phyloP scores from a whole-genome alignment of 2,113 vertebrate genomes.

The Bolborhynchus lineola region DNA sequence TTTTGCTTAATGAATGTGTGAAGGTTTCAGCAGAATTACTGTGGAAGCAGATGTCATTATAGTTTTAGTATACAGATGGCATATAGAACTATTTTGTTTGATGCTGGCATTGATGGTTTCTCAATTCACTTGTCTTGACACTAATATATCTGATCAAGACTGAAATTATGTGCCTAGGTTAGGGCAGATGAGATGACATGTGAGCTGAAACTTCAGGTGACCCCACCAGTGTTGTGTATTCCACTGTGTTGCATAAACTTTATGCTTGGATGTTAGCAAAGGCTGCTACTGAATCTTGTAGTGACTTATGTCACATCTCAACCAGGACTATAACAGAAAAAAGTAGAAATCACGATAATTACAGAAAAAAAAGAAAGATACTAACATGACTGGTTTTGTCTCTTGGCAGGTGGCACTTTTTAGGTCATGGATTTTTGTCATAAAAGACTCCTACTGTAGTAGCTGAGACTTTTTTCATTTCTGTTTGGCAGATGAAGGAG shows the following conservation, averaged over 20 bases:
- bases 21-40: neutral
- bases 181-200: rapidly evolving
- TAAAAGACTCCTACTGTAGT: neutral
- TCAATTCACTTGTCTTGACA: neutral
- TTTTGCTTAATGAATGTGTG: neutral
- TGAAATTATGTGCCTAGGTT: neutral
- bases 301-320: neutral
- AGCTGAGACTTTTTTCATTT: neutral
- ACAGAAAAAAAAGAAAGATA: neutral
- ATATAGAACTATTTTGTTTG: neutral
- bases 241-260: neutral
- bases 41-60: neutral
- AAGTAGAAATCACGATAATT: neutral
- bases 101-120: neutral
- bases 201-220: neutral
- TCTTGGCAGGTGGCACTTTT: neutral
- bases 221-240: too few relatives aligned
- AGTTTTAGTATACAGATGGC: neutral
- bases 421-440: neutral
- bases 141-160: neutral
- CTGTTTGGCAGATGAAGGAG: neutral
- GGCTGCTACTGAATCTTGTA: neutral
- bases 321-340: neutral
- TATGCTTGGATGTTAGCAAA: neutral
- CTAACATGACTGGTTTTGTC: neutral